phyloP scores from a whole-genome alignment of 2,797 vertebrate genomes.

The Phrynocephalus forsythii region DNA sequence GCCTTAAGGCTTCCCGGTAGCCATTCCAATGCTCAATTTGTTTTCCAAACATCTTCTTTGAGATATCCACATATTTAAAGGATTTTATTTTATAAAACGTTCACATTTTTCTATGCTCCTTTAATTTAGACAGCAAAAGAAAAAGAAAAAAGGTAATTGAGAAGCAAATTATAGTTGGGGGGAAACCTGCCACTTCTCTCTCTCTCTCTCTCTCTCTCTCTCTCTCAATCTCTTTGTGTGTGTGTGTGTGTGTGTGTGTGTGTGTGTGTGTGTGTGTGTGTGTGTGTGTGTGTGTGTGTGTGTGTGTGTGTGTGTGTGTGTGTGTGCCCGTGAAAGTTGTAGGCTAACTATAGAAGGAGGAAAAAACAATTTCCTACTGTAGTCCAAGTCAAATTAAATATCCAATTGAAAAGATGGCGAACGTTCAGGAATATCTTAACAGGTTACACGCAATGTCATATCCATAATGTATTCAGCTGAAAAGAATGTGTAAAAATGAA shows the following conservation, averaged over 20 bases:
- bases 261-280: no score
- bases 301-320: no score
- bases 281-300: no score
- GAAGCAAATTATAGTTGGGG: neutral
- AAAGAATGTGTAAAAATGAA: constrained; percentile 34
- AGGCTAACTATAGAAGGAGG: no score
- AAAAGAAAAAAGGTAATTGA: constrained; percentile 42
- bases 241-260: no score
- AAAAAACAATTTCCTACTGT: constrained; percentile 1
- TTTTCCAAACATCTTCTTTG: constrained; percentile 39
- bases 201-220: no score
- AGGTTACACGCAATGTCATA: constrained; percentile 14
- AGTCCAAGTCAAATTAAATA: constrained; percentile 28
- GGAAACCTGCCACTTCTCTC: neutral
- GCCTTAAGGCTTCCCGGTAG: constrained; percentile 6
- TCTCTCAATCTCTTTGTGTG: no score
- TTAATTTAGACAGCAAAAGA: neutral
- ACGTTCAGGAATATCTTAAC: constrained; percentile 23
- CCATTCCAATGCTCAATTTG: constrained; percentile 23
- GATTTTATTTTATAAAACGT: neutral
- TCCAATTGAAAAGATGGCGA: constrained; percentile 36
- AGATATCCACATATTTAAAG: constrained; percentile 17
- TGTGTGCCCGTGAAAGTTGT: no score
- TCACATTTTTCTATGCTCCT: neutral
- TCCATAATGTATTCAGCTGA: constrained; percentile 14